phyloP scores from a whole-genome alignment of 2,888 invertebrate genomes.

The Dynastes hyllus region DNA sequence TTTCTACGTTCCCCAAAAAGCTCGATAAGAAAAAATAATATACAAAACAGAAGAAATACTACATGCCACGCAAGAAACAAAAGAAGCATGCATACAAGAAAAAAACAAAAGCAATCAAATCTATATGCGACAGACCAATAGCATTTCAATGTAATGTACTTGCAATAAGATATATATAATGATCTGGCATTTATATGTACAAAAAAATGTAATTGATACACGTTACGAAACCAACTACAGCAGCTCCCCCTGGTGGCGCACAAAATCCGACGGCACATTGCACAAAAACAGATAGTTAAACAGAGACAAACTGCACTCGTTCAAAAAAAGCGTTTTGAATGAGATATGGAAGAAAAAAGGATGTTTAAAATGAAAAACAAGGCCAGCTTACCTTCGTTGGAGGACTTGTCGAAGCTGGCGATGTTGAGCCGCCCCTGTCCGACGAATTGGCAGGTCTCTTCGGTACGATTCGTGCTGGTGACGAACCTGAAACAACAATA shows the following conservation, averaged over 20 bases:
- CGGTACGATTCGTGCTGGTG: constrained; percentile 70
- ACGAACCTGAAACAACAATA: constrained; percentile 70
- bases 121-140: background rate
- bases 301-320: constrained; percentile 18
- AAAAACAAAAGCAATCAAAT: constrained; percentile 13
- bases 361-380: no score
- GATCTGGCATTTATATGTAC: background rate
- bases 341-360: constrained; percentile 11
- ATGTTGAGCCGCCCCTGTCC: constrained; percentile 68
- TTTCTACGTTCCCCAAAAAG: background rate
- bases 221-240: background rate
- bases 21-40: constrained; percentile 3
- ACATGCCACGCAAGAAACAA: no score
- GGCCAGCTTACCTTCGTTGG: constrained; percentile 71
- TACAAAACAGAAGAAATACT: background rate
- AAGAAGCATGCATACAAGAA: background rate
- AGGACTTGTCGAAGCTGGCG: constrained; percentile 70
- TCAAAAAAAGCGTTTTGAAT: constrained; percentile 5
- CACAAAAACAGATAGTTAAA: constrained; percentile 46
- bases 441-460: constrained; percentile 72
- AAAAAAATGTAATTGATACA: constrained; percentile 3
- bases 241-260: constrained; percentile 6
- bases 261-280: constrained; percentile 47
- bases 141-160: background rate
- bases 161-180: background rate